Conservation (phyloP, 2,888 invertebrate genomes). For the Cryptocephalus moraei region DNA sequence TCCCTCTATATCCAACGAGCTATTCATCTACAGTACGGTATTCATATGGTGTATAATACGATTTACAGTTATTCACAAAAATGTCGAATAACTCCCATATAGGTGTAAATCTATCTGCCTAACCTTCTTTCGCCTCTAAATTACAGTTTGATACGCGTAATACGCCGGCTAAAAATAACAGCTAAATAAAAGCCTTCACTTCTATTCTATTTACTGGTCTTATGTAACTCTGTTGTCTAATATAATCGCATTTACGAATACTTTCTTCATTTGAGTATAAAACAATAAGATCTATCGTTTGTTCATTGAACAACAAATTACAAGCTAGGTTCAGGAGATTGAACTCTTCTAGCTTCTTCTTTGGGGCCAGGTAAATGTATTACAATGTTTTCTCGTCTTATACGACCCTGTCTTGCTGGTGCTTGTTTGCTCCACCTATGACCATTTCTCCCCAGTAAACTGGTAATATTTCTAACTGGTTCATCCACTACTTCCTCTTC, state of each 20-base stretch:
- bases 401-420: too few species aligned
- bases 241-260: neutral
- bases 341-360: neutral
- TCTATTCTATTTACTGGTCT: neutral
- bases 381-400: neutral
- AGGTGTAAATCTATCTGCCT: constrained; percentile 11
- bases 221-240: neutral
- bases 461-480: neutral
- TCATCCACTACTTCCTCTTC: neutral
- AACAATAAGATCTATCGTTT: constrained; percentile 3
- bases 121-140: constrained; percentile 3
- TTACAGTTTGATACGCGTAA: neutral
- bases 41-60: constrained; percentile 9
- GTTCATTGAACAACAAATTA: neutral
- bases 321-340: neutral
- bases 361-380: neutral
- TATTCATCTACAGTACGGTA: constrained; percentile 14
- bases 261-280: constrained; percentile 6
- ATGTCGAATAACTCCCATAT: constrained; percentile 9
- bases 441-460: neutral
- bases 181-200: neutral
- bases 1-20: constrained; percentile 11
- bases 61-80: constrained; percentile 8
- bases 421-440: neutral
- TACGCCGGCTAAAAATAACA: neutral